Evolutionary conservation across 1,140 invertebrate genomes (phyloP).

Genomic region (Cecropterus lyciades): DNA sequence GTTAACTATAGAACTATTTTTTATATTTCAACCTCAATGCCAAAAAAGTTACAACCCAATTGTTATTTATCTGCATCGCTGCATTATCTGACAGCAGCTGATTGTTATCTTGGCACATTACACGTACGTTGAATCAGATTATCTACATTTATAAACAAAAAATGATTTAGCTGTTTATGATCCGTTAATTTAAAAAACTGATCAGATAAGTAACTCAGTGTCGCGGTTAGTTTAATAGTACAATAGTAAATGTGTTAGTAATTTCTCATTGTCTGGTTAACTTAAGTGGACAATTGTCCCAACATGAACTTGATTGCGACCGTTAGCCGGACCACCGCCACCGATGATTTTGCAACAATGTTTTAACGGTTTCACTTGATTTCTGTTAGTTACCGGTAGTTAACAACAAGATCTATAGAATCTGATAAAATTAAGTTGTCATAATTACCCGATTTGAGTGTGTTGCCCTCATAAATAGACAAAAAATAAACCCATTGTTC

Average conservation of each 20-base stretch:
- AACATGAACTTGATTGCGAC: constrained; percentile 14
- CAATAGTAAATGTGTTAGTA: constrained; percentile 2
- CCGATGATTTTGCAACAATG: constrained; percentile 15
- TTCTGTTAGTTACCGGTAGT: neutral
- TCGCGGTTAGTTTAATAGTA: neutral
- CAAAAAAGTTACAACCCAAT: too few species aligned
- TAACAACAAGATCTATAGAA: neutral
- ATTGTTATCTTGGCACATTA: too few species aligned
- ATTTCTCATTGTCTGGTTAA: constrained; percentile 16
- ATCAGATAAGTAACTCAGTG: neutral
- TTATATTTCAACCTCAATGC: too few species aligned
- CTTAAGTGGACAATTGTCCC: constrained; percentile 15
- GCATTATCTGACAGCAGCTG: too few species aligned
- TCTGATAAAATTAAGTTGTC: neutral
- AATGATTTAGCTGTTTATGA: too few species aligned
- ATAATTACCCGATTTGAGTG: neutral
- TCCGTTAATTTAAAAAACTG: too few species aligned
- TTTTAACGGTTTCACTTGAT: neutral
- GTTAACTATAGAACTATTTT: too few species aligned
- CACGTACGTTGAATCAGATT: too few species aligned
- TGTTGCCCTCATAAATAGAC: neutral
- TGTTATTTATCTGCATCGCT: too few species aligned
- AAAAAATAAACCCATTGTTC: constrained; percentile 5
- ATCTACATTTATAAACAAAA: too few species aligned
- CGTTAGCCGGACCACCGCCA: constrained; percentile 15